Evolutionary conservation across 2,113 vertebrate species (phyloP), one percentile per base, ranked within the genome.

Genomic region (Rhinichthys klamathensis): DNA sequence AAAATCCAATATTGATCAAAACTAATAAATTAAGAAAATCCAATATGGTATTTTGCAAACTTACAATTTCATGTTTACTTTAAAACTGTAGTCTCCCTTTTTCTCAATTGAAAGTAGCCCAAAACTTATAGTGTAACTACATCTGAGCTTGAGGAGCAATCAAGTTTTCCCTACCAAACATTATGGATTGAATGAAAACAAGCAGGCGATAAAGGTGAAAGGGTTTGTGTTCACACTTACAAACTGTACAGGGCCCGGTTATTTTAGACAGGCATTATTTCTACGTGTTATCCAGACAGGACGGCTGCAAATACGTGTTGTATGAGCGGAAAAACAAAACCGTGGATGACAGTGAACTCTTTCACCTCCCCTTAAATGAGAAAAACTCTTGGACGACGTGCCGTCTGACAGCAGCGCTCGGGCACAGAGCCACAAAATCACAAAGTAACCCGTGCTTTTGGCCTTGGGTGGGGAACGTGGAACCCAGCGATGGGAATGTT

Each of bases 161-260:
- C 15, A 41, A 83, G 69, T 74, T 38, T 8, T 23, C 60, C 54
- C n/a, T 2, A 32, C 54, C 56, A 7, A 38, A 63, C 23, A 61
- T 83, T 74, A 83, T 61, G 54, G 25, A 61, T n/a, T 65, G 61
- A 35, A 27, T 3, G 18, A 80, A 78, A 35, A 51, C 75, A 65
- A 78, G 83, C 60, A n/a, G 83, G 21, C 27, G 5, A 35, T 65
- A 32, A 49, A 84, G 74, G 73, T 84, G 60, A 78, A n/a, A 3
- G 41, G 21, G 83, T 61, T 76, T 67, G 60, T 11, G 12, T 69
- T 69, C 44, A 67, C 74, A 77, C 74, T 76, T 32, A 77, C n/a
- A 84, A 78, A 51, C 60, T 16, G 16, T 58, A 12, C 44, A 38
- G 58, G 30, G 4, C 27, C 4, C 23, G 58, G 67, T 77, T 35